Evolutionary conservation across 2,888 invertebrate species (phyloP), one percentile per base, ranked within the genome.

Genomic region (Baronia brevicornis): DNA sequence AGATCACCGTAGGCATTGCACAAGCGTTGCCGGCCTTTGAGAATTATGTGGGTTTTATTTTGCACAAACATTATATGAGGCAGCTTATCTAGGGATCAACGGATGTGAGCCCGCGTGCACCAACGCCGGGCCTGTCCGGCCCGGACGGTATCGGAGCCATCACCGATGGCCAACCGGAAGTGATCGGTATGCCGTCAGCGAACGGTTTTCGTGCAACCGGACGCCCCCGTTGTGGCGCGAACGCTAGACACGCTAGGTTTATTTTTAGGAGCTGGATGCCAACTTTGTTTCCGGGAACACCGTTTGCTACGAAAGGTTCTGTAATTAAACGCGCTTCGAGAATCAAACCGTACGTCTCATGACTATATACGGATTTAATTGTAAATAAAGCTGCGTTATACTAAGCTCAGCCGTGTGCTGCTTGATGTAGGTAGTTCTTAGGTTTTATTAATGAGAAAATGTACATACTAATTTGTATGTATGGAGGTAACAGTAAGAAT

Each of bases 151-250:
- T n/a, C n/a, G n/a, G n/a, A n/a, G n/a, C n/a, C n/a, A n/a, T n/a
- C n/a, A n/a, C n/a, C n/a, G n/a, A n/a, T n/a, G n/a, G n/a, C n/a
- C n/a, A 38, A 38, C 9, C 36, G 36, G 58, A 58, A 57, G 46
- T 51, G 11, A 33, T 58, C 53, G 51, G 43, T 58, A 58, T 58
- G 57, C 58, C 29, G 36, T 27, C 36, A 39, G 38, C 52, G 52
- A 40, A 37, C 47, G 44, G 37, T 48, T 60, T 60, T 61, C 54
- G 61, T 62, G 36, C 39, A 40, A 46, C 53, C 64, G 65, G 65
- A 65, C 48, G 55, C 51, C 47, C 36, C 40, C 38, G 45, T n/a
- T n/a, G 38, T 41, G 39, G 43, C 28, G 42, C 24, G 45, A 35
- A 24, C 19, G 18, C 35, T 32, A 41, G 38, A 31, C 36, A 31